phyloP scores from a whole-genome alignment of 2,888 invertebrate genomes.

The Drosophila meridionalis region DNA sequence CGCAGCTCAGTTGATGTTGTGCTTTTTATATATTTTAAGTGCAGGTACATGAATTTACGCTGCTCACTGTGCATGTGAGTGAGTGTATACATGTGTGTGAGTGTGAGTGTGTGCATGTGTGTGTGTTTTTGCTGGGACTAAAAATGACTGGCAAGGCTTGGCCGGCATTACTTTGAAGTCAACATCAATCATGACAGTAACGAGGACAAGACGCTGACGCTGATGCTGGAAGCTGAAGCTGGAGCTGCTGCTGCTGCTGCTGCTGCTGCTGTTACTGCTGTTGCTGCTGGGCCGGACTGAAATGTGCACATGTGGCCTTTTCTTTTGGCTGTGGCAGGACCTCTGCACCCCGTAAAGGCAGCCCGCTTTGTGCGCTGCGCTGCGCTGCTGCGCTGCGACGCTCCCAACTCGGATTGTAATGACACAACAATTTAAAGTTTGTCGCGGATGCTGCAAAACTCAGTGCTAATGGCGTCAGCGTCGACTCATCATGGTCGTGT shows the following conservation, averaged over 20 bases:
- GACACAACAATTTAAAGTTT: conserved; percentile 82
- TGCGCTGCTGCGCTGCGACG: conserved; percentile 6
- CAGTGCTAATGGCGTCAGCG: conserved; percentile 78
- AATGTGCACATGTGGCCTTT: conserved; percentile 61
- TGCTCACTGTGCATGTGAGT: conserved; percentile 14
- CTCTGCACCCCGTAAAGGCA: conserved; percentile 18
- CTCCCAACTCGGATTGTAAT: conserved; percentile 73
- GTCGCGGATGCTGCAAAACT: conserved; percentile 80
- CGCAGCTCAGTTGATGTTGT: conserved; percentile 11
- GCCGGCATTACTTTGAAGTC: conserved; percentile 77
- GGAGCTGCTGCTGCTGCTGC: conserved; percentile 1
- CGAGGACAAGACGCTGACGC: conserved; percentile 62
- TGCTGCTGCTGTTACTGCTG: neutral
- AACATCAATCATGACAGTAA: conserved; percentile 75
- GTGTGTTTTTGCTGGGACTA: conserved; percentile 20
- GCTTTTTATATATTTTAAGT: conserved; percentile 17
- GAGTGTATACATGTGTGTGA: neutral
- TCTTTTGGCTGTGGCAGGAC: conserved; percentile 42
- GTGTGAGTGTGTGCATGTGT: neutral
- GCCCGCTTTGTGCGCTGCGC: conserved; percentile 3
- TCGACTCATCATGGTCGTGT: conserved; percentile 67
- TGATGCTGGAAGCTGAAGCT: conserved; percentile 21
- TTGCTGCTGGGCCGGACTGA: conserved; percentile 30
- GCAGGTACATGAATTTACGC: conserved; percentile 28
- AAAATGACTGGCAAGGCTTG: conserved; percentile 54